A percentile compares a stretch with the other conserved stretches of the same genome.
Evolutionary conservation across 2,888 invertebrate genomes (phyloP).

Genomic region (Drosophila melanocephala): DNA sequence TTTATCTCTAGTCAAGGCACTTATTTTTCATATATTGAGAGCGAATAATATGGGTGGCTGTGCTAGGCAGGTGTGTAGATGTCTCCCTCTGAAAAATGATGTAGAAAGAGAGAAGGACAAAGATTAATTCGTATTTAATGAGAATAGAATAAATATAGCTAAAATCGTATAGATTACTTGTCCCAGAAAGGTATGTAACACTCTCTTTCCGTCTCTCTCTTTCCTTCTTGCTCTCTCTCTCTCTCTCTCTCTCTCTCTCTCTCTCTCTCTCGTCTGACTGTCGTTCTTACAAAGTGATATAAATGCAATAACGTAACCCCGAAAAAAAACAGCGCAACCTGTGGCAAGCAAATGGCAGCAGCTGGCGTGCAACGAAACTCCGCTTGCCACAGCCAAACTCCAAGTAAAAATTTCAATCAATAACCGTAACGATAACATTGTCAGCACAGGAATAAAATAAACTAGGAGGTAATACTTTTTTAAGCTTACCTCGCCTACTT

Average conservation of each 20-base stretch:
- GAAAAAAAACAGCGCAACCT: slow-evolving; percentile 38
- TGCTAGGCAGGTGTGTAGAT: not conserved
- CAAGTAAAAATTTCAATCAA: slow-evolving; percentile 65
- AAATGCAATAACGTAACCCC: slow-evolving; percentile 47
- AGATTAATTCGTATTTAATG: too few relatives aligned
- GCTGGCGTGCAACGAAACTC: slow-evolving; percentile 37
- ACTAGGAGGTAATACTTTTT: not conserved
- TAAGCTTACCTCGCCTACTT: not conserved
- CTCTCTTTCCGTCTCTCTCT: not conserved
- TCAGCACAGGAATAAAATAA: slow-evolving; percentile 50
- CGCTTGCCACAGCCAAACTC: slow-evolving; percentile 29
- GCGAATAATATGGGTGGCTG: too few relatives aligned
- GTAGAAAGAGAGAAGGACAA: too few relatives aligned
- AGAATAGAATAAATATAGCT: too few relatives aligned
- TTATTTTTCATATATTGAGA: not conserved
- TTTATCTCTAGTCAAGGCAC: not conserved
- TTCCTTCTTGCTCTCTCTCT: not conserved
- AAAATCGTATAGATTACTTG: not conserved
- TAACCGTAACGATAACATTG: slow-evolving; percentile 78
- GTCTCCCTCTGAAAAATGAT: not conserved
- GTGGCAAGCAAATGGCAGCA: slow-evolving; percentile 61
- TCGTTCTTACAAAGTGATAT: slow-evolving; percentile 49
- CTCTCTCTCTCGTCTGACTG: slow-evolving; percentile 22
- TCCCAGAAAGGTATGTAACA: not conserved
- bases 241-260: not conserved